Evolutionary conservation across 2,888 invertebrate genomes (phyloP).

Genomic region (Dascillus cervinus): DNA sequence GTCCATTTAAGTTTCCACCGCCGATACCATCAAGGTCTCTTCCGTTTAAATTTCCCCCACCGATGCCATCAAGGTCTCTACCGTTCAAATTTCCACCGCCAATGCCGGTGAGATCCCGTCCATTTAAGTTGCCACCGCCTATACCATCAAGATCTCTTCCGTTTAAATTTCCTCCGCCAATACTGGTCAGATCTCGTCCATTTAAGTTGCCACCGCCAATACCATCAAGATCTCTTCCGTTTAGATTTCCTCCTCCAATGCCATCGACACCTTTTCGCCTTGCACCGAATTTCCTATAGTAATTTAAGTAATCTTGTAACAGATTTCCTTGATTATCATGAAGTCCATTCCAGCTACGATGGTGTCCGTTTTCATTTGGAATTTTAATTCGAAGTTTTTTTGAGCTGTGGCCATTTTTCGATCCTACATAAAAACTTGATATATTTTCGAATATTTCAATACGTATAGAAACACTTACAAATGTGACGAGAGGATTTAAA

Average conservation of each 20-base stretch:
- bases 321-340: no score
- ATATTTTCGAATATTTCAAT: no score
- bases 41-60: constrained; percentile 2
- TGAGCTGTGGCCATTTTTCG: no score
- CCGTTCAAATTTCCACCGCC: constrained; percentile 2
- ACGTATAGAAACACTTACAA: no score
- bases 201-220: constrained; percentile 17
- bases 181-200: constrained; percentile 9
- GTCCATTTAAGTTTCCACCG: constrained; percentile 13
- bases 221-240: constrained; percentile 13
- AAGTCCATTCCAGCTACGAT: no score
- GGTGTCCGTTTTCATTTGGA: no score
- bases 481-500: no score
- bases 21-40: constrained; percentile 9
- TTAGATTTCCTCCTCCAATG: constrained; percentile 17
- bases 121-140: constrained; percentile 13
- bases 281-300: no score
- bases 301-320: no score
- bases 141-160: constrained; percentile 15
- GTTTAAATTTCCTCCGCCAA: constrained; percentile 10
- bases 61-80: constrained; percentile 9
- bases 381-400: no score
- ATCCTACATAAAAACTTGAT: no score
- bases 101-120: constrained; percentile 9
- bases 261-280: constrained; percentile 15